These are phyloP conservation scores for Xylophagus ater DNA, from an alignment of 2,888 invertebrate species.

Conservation along the genomic window DNA sequence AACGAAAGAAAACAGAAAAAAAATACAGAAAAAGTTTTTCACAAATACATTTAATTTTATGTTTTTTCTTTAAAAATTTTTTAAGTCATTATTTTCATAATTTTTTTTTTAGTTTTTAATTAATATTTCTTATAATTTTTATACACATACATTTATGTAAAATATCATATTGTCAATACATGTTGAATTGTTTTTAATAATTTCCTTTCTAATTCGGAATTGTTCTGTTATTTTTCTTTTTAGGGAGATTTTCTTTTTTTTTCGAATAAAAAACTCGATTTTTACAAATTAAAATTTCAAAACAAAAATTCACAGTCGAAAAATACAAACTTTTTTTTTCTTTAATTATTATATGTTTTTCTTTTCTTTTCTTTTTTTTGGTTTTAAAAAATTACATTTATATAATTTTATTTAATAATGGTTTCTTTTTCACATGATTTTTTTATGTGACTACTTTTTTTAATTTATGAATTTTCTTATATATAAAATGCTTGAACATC, in stretches of 20 bases:
- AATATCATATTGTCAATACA: constrained; percentile 13
- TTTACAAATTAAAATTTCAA: constrained; percentile 6
- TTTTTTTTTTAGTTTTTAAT: constrained; percentile 34
- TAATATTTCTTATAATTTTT: constrained; percentile 29
- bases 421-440: not conserved
- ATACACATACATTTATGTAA: constrained; percentile 21
- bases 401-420: not conserved
- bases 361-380: not conserved
- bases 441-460: not conserved
- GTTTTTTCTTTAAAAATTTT: constrained; percentile 6
- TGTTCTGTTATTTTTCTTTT: not conserved
- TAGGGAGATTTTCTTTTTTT: not conserved
- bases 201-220: constrained; percentile 2
- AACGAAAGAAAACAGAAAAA: constrained; percentile 4
- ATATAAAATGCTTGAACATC: not conserved
- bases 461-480: not conserved
- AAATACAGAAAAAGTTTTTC: constrained; percentile 12
- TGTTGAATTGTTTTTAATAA: constrained; percentile 5
- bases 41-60: constrained; percentile 12
- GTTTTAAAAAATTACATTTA: not conserved
- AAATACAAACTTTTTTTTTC: constrained; percentile 8
- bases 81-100: constrained; percentile 26
- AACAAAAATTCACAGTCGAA: constrained; percentile 7
- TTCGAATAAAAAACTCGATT: too few species aligned
- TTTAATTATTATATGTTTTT: constrained; percentile 2